Evolutionary conservation across 2,113 vertebrate species (phyloP), one percentile per base, ranked within the genome.

Genomic region (Scomber japonicus): DNA sequence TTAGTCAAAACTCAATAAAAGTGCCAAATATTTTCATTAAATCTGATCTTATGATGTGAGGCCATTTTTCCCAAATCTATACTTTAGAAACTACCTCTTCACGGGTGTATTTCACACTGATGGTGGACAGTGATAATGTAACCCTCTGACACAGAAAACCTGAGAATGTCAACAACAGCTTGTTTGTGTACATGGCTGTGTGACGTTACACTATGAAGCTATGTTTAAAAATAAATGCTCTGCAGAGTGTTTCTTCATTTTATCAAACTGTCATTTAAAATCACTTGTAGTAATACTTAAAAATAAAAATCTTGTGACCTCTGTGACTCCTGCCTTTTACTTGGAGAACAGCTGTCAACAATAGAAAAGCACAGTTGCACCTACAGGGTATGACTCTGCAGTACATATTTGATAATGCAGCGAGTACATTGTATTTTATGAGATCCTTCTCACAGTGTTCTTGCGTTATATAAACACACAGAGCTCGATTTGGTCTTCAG

Each of bases 121-220:
- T 71, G 66, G 24, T n/a, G 15, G 73, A 56, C 63, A 71, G 17
- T 19, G 59, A 85, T 21, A 62, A 71, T 59, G 49, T 76, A 61
- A 72, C 59, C 49, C 12, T 21, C 19, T 64, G 65, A 84, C 66
- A 76, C 56, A 62, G 67, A 80, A 57, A 60, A 81, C 80, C 0
- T 54, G 69, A 88, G 71, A 75, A 62, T 68, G 68, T 78, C 71
- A 74, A 85, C 80, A 81, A 40, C 79, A 82, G 66, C 46, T 31
- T 55, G 50, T 59, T 44, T 40, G 15, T 30, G 31, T 19, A 24
- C 11, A 35, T 2, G 55, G 14, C 45, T 0, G 19, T 0, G 19
- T 45, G 1, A 3, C 50, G 30, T 3, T 13, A 54, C 31, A 49
- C 14, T 21, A 45, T 15, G 48, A 21, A 54, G 11, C 17, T 3